phyloP scores from a whole-genome alignment of 1,140 invertebrate genomes.

The Ctenoplectra terminalis region DNA sequence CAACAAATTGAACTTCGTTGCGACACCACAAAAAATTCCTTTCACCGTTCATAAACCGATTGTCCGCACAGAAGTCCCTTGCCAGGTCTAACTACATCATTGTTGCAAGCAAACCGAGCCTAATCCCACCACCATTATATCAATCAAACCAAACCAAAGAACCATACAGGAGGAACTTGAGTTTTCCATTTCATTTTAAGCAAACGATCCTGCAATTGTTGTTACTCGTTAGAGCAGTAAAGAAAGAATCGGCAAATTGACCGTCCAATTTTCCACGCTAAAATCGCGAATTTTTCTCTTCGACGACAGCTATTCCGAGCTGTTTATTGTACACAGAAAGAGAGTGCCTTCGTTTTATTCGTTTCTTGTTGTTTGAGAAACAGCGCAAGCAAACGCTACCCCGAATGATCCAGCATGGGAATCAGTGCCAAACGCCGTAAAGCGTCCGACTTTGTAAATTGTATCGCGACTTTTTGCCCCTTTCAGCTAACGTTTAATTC shows the following conservation, averaged over 20 bases:
- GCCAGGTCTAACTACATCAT: neutral
- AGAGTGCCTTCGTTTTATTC: constrained; percentile 15
- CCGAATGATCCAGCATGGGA: constrained; percentile 27
- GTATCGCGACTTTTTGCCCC: neutral
- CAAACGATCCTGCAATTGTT: neutral
- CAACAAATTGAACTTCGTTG: constrained; percentile 8
- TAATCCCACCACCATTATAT: no score
- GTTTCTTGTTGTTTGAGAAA: neutral
- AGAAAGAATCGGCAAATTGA: neutral
- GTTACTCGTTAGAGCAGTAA: no score
- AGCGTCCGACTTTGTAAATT: constrained; percentile 36
- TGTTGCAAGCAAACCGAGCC: neutral
- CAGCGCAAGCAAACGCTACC: neutral
- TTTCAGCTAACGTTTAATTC: neutral
- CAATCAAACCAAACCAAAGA: neutral
- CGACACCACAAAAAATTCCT: constrained; percentile 33
- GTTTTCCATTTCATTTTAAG: neutral
- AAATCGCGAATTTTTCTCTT: constrained; percentile 1
- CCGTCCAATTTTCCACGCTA: constrained; percentile 46
- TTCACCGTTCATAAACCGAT: constrained; percentile 23
- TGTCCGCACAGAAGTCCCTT: neutral
- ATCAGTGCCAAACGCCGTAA: constrained; percentile 50
- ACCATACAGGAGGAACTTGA: neutral
- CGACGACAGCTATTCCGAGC: neutral
- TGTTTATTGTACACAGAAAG: neutral